Evolutionary conservation across 92 coral and sea anemone genomes (phyloP).

Genomic region (Meandrina meandrites): DNA sequence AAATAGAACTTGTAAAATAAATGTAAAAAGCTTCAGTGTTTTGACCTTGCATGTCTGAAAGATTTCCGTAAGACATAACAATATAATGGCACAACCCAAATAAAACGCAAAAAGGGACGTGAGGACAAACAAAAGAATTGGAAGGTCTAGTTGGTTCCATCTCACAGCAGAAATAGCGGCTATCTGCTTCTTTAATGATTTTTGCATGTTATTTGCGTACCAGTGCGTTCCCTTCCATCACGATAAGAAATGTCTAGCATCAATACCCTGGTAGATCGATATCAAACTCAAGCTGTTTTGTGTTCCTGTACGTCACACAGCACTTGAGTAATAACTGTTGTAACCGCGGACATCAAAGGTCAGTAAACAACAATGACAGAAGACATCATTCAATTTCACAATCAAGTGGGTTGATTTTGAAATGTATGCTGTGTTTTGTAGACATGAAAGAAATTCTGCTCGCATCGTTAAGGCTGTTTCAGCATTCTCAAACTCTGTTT

Average conservation of each 20-base stretch:
- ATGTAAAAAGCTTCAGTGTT: neutral
- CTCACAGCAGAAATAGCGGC: neutral
- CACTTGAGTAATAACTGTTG: conserved; percentile 1
- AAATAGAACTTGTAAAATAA: conserved; percentile 41
- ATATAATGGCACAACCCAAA: too few relatives aligned
- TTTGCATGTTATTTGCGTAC: conserved; percentile 6
- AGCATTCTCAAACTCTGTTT: neutral
- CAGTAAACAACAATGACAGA: neutral
- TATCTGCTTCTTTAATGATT: neutral
- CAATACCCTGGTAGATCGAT: conserved; percentile 25
- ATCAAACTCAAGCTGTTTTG: conserved; percentile 13
- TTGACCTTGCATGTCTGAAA: conserved; percentile 7
- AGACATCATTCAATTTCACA: conserved; percentile 10
- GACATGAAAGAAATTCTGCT: neutral
- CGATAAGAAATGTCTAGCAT: conserved; percentile 21
- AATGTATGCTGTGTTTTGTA: neutral
- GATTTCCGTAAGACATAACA: conserved; percentile 11
- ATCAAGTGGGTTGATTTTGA: neutral
- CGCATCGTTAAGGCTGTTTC: neutral
- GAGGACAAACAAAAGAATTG: neutral
- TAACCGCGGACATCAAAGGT: neutral
- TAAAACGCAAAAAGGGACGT: neutral
- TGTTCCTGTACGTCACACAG: conserved; percentile 14
- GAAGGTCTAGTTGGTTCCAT: neutral
- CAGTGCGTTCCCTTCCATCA: conserved; percentile 5